Base-by-base conservation (phyloP, 1,140 invertebrate genomes). In the Heliconius congener region DNA sequence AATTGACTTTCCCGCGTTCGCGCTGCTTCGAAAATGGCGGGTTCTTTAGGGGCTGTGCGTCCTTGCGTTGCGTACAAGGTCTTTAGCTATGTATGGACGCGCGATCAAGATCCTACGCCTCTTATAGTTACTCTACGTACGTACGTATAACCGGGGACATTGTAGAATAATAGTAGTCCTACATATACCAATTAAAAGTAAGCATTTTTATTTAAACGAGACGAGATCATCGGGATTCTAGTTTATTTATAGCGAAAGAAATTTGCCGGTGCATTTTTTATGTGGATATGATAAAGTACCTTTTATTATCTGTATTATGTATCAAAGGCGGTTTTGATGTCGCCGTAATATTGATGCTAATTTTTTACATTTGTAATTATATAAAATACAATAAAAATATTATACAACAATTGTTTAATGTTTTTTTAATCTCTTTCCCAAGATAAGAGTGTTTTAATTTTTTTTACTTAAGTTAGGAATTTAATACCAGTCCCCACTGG, bases 21-120 rank as follows among this genome's bases (percentile, higher is more conserved):
- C 75, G 90, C 86, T 88, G 82, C 82, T 85, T 88, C 74, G 83
- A 86, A 90, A 93, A 92, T 94, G 91, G 89, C 87, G 86, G 87
- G 88, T 77, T 79, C 82, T 89, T 88, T 91, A 88, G 89, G 90
- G 91, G 90, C 87, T 88, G 88, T 85, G 78, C 86, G 91, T 93
- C 91, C 92, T 94, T 93, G 91, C 90, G 88, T 85, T 81, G 89
- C 82, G 86, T 83, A 87, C 90, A 94, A 93, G 92, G 91, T 89
- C 90, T 92, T 86, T 88, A 81, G 86, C 89, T 88, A 86, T 92
- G 85, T 93, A 86, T 90, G 90, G 90, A 87, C 83, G 86, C 87
- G 87, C 88, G 87, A 76, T 85, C 83, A 78, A 76, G 83, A 82
- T 91, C 89, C 88, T 88, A 83, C 86, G 90, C 91, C 82, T 90